A percentile compares a stretch with the other conserved stretches of the same genome.
phyloP scores from a whole-genome alignment of 2,113 vertebrate species.

The Zootoca vivipara region DNA sequence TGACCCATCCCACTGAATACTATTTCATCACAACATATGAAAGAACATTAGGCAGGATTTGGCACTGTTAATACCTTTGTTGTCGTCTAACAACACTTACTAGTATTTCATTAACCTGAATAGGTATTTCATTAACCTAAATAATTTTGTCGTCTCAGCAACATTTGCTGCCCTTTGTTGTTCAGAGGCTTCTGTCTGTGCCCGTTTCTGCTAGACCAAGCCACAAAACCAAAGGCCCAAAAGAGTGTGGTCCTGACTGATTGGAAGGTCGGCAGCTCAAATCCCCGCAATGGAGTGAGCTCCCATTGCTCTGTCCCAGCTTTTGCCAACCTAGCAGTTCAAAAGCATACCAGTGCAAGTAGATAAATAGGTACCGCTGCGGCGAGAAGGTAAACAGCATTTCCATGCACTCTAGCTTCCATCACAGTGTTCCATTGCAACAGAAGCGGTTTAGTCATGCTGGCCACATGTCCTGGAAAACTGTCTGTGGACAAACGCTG shows the following conservation, averaged over 20 bases:
- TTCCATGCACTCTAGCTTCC: too few relatives aligned
- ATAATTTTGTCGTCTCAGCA: conserved; percentile 3
- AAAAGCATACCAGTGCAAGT: too few relatives aligned
- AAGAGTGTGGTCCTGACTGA: neutral
- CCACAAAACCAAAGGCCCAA: neutral
- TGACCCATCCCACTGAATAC: neutral
- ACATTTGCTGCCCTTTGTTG: neutral
- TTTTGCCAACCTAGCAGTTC: too few relatives aligned
- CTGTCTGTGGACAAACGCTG: too few relatives aligned
- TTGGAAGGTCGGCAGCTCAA: too few relatives aligned
- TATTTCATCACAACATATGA: neutral
- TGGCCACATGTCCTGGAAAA: too few relatives aligned
- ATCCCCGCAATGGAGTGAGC: too few relatives aligned
- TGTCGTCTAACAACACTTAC: neutral
- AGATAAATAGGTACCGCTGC: too few relatives aligned
- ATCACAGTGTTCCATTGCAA: too few relatives aligned
- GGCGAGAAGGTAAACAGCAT: too few relatives aligned
- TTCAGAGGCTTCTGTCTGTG: neutral
- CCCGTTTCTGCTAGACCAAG: neutral
- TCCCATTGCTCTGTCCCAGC: too few relatives aligned
- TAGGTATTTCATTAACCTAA: conserved; percentile 23
- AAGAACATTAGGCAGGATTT: neutral
- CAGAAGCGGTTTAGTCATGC: too few relatives aligned
- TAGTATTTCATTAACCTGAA: conserved; percentile 25
- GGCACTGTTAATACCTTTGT: neutral